Conservation (phyloP, 2,113 vertebrate species). For the Grammomys dolichurus region DNA sequence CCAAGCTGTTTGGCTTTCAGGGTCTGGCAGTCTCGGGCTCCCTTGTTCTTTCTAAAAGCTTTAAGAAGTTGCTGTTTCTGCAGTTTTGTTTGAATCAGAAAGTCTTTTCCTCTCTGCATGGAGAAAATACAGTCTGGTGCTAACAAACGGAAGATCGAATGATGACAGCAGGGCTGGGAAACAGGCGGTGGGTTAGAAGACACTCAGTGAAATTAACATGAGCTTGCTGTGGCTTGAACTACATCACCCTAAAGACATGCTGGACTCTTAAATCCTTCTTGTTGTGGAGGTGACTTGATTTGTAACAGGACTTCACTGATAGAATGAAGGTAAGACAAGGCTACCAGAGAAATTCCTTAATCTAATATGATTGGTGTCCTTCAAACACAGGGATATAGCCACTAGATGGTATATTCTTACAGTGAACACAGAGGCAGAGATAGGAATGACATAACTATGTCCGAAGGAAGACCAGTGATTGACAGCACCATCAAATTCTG, state of each 20-base stretch:
- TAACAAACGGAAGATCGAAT: slow-evolving; percentile 8
- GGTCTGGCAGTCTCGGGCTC: slow-evolving; percentile 30
- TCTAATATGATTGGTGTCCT: not conserved
- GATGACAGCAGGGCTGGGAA: not conserved
- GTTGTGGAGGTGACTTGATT: not conserved
- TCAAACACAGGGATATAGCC: not conserved
- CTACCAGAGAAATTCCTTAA: not conserved
- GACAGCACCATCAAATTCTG: not conserved
- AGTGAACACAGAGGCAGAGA: not conserved
- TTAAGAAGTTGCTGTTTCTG: slow-evolving; percentile 66
- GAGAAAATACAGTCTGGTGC: not conserved
- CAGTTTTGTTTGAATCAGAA: slow-evolving; percentile 69
- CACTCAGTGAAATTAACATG: not conserved
- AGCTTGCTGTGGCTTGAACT: not conserved
- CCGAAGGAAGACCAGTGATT: not conserved
- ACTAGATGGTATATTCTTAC: not conserved
- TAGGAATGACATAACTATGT: not conserved
- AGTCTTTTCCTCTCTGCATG: not conserved
- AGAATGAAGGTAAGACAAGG: not conserved
- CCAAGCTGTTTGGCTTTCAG: slow-evolving; percentile 67
- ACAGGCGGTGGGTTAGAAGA: not conserved
- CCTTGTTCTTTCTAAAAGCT: slow-evolving; percentile 63
- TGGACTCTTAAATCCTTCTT: not conserved
- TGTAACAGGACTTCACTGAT: not conserved
- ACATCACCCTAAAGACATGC: not conserved